Percentiles rank a stretch among this genome's conserved stretches.
Conservation (phyloP, 2,113 vertebrate species). For the Cyanistes caeruleus region DNA sequence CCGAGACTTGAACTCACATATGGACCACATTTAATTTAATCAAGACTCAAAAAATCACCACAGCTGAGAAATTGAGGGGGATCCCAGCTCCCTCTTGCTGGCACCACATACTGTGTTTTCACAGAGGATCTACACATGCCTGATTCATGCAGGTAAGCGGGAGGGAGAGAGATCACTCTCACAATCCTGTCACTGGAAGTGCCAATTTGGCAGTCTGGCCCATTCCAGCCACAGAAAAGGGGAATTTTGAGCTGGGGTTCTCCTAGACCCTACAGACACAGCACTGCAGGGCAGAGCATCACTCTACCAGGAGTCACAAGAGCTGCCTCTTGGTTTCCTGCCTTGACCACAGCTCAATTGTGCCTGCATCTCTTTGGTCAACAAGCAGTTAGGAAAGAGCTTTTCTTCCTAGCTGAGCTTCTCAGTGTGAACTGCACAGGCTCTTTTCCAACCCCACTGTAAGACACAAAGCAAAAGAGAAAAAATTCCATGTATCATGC, state of each 20-base stretch:
- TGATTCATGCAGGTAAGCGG: rapidly evolving
- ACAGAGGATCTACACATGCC: neutral
- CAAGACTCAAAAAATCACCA: neutral
- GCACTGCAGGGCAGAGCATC: neutral
- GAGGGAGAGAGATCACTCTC: neutral
- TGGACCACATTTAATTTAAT: neutral
- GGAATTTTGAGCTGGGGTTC: neutral
- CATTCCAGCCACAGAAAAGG: neutral
- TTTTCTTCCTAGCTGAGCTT: neutral
- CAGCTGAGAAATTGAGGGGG: neutral
- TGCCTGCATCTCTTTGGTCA: neutral
- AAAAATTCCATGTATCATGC: neutral
- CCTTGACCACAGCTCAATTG: neutral
- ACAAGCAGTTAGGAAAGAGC: neutral
- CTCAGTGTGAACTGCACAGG: neutral
- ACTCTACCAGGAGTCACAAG: neutral
- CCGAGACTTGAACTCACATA: neutral
- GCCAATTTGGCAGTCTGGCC: neutral
- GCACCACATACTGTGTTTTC: neutral
- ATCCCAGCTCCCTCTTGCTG: neutral
- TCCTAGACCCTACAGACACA: neutral
- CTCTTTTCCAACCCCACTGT: neutral
- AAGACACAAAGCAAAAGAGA: neutral
- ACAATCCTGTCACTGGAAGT: neutral
- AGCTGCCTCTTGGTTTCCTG: neutral